These are phyloP conservation scores for Tympanoctomys barrerae DNA, from an alignment of 2,797 vertebrate species.

Conservation along the genomic window DNA sequence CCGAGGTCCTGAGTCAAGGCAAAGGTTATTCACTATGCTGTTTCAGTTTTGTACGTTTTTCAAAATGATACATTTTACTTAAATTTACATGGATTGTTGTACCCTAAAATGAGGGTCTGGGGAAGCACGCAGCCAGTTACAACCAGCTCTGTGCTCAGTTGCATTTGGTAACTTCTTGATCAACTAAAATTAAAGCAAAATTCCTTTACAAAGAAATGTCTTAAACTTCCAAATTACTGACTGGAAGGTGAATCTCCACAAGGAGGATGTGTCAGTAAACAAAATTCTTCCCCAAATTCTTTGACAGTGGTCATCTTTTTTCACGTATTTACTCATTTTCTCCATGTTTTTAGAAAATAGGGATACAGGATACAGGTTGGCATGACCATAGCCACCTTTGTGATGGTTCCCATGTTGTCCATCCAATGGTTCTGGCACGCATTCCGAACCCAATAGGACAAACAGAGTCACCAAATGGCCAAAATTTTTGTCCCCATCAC, in stretches of 20 bases:
- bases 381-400: no score
- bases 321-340: constrained; percentile 25
- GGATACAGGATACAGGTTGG: no score
- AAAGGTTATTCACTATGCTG: not conserved
- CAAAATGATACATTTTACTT: constrained; percentile 22
- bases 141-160: not conserved
- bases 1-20: not conserved
- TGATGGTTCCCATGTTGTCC: not conserved
- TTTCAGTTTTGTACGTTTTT: not conserved
- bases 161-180: not conserved
- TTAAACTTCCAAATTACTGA: not conserved
- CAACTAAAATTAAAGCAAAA: constrained; percentile 51
- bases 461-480: not conserved
- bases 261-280: not conserved
- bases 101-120: not conserved
- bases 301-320: not conserved
- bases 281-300: constrained; percentile 39
- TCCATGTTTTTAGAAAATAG: not conserved
- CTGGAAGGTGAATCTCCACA: not conserved
- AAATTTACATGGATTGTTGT: not conserved
- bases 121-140: not conserved
- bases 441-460: not conserved
- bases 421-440: not conserved
- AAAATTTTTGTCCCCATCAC: not conserved
- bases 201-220: constrained; percentile 10